Base-by-base conservation (phyloP, 2,797 vertebrate species). In the Cetoscarus ocellatus region DNA sequence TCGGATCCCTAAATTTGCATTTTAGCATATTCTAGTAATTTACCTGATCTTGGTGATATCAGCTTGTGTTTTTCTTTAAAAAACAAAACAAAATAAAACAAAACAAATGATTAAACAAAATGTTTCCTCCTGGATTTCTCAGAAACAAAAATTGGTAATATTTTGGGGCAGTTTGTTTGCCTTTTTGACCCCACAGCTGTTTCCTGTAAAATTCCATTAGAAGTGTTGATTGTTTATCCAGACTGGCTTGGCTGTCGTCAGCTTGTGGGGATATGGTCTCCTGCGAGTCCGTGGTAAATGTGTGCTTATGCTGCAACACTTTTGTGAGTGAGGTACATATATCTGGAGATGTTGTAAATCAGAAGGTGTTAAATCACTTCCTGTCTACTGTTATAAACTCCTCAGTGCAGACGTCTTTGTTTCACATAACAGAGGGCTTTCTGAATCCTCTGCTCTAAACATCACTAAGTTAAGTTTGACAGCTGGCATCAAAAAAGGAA, bases 161-260 rank as follows among this genome's bases (percentile, higher is more conserved):
- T 60, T 80, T 75, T 65, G 14, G n/a, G 36, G 34, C 61, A 10
- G 50, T 45, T 81, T 81, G 44, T 73, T 73, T 80, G 57, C 64
- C 55, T 86, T 77, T 73, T 79, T 68, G 64, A 90, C 81, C 77
- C 57, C 61, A 61, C 77, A 82, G 74, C 70, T 87, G 86, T 87
- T 92, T 90, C 82, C 89, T 89, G 66, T 70, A 44, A 80, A 81
- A 80, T 85, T 71, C 70, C 75, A 64, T 86, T 74, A 42, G 72
- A 83, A 45, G 77, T 84, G 56, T 78, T 82, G 78, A 85, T 82
- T 83, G 86, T 89, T 90, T 89, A 80, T 80, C 52, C 73, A 83
- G 81, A 53, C 58, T 49, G 13, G 39, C 73, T 71, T 38, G 0
- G 56, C 80, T 80, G 70, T 84, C 60, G 9, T 75, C 78, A 67